Conservation (phyloP, 1,140 invertebrate species). For the Trigoniulus corallinus region DNA sequence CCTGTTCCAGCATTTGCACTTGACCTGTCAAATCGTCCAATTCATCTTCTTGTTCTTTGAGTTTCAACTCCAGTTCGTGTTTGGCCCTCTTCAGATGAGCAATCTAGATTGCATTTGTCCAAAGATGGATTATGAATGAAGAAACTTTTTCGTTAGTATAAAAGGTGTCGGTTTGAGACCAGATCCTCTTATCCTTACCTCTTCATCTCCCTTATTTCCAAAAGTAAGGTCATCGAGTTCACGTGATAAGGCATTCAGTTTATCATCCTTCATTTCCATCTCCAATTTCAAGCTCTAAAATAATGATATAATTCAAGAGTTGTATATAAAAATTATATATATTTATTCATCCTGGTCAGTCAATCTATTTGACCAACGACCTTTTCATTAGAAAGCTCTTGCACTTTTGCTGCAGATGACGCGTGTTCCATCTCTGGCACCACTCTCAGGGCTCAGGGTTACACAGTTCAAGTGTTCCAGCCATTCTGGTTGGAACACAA, state of each 20-base stretch:
- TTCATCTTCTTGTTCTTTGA: slow-evolving; percentile 87
- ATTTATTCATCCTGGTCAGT: not conserved
- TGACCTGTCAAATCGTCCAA: slow-evolving; percentile 79
- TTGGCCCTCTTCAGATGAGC: slow-evolving; percentile 60
- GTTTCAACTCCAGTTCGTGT: slow-evolving; percentile 67
- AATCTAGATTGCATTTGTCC: slow-evolving; percentile 4
- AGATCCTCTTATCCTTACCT: too few relatives aligned
- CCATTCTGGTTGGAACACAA: too few relatives aligned
- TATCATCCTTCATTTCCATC: slow-evolving; percentile 70
- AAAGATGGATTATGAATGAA: not conserved
- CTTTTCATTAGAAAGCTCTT: too few relatives aligned
- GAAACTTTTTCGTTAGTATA: not conserved
- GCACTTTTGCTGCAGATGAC: too few relatives aligned
- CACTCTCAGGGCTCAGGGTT: too few relatives aligned
- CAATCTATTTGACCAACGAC: not conserved
- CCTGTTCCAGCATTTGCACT: slow-evolving; percentile 49
- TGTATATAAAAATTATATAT: not conserved
- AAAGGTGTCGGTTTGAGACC: not conserved
- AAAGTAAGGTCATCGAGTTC: slow-evolving; percentile 71
- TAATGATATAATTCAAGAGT: too few relatives aligned
- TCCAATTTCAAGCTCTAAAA: slow-evolving; percentile 63
- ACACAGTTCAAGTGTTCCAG: too few relatives aligned
- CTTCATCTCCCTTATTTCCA: slow-evolving; percentile 67
- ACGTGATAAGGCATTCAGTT: slow-evolving; percentile 49
- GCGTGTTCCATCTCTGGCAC: too few relatives aligned